phyloP scores from a whole-genome alignment of 53 echinoderm and acorn worm species.

The Mesocentrotus franciscanus region DNA sequence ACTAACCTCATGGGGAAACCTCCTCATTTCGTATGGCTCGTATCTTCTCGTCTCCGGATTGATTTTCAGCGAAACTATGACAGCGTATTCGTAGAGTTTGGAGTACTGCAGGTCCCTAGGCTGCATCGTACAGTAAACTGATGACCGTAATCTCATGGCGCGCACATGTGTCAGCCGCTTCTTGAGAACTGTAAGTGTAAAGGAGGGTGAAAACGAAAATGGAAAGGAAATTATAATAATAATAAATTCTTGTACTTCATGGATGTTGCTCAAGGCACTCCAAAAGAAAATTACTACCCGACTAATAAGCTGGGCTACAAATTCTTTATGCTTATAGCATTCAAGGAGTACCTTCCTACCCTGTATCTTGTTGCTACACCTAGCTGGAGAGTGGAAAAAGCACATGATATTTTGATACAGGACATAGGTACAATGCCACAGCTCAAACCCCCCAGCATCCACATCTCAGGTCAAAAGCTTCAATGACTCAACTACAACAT shows the following conservation, averaged over 20 bases:
- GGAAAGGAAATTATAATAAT: neutral
- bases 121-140: conserved; percentile 86
- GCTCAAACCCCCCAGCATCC: too few relatives aligned
- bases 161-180: conserved; percentile 83
- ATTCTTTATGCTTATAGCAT: too few relatives aligned
- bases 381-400: too few relatives aligned
- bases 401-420: too few relatives aligned
- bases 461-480: too few relatives aligned
- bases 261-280: too few relatives aligned
- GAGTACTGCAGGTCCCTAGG: conserved; percentile 71
- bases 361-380: too few relatives aligned
- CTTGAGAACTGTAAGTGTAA: conserved; percentile 70
- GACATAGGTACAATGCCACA: too few relatives aligned
- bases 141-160: conserved; percentile 77
- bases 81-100: conserved; percentile 91
- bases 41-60: conserved; percentile 78
- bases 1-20: conserved; percentile 88
- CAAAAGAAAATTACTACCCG: too few relatives aligned
- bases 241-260: neutral
- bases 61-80: conserved; percentile 78
- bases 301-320: too few relatives aligned
- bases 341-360: too few relatives aligned
- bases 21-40: conserved; percentile 80
- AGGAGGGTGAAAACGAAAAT: neutral
- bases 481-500: too few relatives aligned